Percentiles rank a stretch among this genome's conserved stretches.
Evolutionary conservation across 1,140 invertebrate genomes (phyloP).

Genomic region (Eumaeus atala): DNA sequence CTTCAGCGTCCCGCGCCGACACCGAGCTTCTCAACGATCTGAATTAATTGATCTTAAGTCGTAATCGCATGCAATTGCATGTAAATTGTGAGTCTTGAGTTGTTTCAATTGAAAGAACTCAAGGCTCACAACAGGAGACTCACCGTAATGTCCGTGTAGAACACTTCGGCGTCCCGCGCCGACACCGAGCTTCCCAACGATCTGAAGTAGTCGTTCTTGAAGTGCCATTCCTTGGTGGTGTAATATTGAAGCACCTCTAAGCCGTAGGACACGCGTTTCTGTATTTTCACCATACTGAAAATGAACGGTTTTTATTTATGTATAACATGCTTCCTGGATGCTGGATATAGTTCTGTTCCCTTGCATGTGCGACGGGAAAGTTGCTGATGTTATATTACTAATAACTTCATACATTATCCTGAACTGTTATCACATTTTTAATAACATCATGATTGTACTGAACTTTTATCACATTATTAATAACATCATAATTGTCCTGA

Average conservation of each 20-base stretch:
- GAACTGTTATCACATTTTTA: too few relatives aligned
- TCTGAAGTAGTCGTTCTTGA: conserved; percentile 82
- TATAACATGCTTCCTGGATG: too few relatives aligned
- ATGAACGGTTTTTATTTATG: conserved; percentile 2
- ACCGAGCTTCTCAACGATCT: conserved; percentile 77
- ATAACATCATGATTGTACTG: too few relatives aligned
- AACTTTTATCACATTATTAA: too few relatives aligned
- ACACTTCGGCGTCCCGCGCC: conserved; percentile 75
- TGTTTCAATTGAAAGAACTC: too few relatives aligned
- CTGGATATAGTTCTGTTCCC: too few relatives aligned
- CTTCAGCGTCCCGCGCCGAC: conserved; percentile 74
- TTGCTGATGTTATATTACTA: too few relatives aligned
- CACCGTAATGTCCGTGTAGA: conserved; percentile 77
- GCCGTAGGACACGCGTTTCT: conserved; percentile 78
- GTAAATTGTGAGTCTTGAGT: too few relatives aligned
- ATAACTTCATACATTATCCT: too few relatives aligned
- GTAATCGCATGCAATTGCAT: too few relatives aligned
- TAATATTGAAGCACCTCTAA: conserved; percentile 87
- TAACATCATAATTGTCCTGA: too few relatives aligned
- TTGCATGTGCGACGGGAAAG: too few relatives aligned
- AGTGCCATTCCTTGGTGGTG: conserved; percentile 89
- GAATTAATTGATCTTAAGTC: conserved; percentile 84
- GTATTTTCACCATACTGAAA: conserved; percentile 78
- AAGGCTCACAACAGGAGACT: conserved; percentile 1
- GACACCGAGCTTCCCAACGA: conserved; percentile 77